Evolutionary conservation across 92 coral and sea anemone genomes (phyloP).

Genomic region (Palythoa grandiflora): DNA sequence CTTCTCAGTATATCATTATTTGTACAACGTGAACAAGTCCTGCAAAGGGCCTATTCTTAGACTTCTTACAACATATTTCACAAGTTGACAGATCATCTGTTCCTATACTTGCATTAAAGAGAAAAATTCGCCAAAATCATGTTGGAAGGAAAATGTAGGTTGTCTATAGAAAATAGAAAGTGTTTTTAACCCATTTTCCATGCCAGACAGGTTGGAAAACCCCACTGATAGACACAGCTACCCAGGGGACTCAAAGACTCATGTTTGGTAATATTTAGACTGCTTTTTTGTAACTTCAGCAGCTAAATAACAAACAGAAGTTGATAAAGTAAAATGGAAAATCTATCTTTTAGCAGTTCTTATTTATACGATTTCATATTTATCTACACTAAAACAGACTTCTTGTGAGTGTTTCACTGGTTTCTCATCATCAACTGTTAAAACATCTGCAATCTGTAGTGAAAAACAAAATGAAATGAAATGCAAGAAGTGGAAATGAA

Average conservation of each 20-base stretch:
- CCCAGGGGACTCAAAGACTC: neutral
- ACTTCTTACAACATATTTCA: neutral
- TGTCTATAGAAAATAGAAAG: neutral
- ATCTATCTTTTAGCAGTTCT: neutral
- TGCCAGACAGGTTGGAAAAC: neutral
- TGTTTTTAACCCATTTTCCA: neutral
- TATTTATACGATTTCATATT: conserved; percentile 92
- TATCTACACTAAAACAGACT: conserved; percentile 93
- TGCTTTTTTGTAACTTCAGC: neutral
- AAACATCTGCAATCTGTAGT: conserved; percentile 78
- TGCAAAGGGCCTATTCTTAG: no score
- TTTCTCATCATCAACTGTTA: conserved; percentile 82
- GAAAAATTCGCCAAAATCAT: neutral
- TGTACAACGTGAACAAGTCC: no score
- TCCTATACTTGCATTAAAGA: neutral
- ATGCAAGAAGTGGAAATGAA: no score
- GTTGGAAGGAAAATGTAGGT: neutral
- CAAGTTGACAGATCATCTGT: neutral
- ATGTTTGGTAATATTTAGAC: neutral
- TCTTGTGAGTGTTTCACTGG: conserved; percentile 96
- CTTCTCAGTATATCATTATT: no score
- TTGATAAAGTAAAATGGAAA: neutral
- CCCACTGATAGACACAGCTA: neutral
- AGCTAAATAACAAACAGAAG: neutral
- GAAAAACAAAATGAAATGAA: neutral